Base-by-base conservation (phyloP, 2,888 invertebrate species). In the Chrysolina americana region DNA sequence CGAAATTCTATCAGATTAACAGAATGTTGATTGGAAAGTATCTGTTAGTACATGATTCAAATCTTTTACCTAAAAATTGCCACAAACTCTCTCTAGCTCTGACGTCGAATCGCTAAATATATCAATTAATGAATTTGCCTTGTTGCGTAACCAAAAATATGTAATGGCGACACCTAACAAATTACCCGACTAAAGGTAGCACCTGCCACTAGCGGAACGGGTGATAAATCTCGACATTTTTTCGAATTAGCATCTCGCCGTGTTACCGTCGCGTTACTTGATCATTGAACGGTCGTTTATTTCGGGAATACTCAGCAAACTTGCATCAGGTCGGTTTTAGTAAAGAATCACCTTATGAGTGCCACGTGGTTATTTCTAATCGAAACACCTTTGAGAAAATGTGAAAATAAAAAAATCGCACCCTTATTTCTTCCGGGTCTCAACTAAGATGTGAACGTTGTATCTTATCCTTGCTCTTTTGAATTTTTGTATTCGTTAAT, bases 141-240 rank as follows among this genome's bases (percentile, higher is more conserved):
- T 17, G 23, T 59, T 59, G 59, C 59, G 59, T 59, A 59, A 59
- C 36, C 28, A 36, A 28, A 36, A 59, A 59, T 59, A 59, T 59
- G 59, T 59, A 59, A 59, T 59, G 59, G 28, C n/a, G 59, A 28
- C 59, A 59, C 59, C 59, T 59, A 36, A 59, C 36, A 59, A 59
- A 59, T 59, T 59, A 59, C 59, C 59, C 59, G 59, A n/a, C 59
- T 59, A 59, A 56, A 56, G 59, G 59, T 59, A n/a, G 59, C 59
- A 59, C 59, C 59, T 59, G 59, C 36, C 59, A n/a, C 28, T 59
- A 28, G 59, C 59, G 59, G 59, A 59, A 59, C 59, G 59, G 59
- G 36, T n/a, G 59, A 53, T 68, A 68, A 68, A 68, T 68, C 68
- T 41, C 19, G 68, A 44, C 11, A 17, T 68, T 68, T 68, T 68